phyloP scores from a whole-genome alignment of 2,797 vertebrate genomes.

The Crax fasciolata region DNA sequence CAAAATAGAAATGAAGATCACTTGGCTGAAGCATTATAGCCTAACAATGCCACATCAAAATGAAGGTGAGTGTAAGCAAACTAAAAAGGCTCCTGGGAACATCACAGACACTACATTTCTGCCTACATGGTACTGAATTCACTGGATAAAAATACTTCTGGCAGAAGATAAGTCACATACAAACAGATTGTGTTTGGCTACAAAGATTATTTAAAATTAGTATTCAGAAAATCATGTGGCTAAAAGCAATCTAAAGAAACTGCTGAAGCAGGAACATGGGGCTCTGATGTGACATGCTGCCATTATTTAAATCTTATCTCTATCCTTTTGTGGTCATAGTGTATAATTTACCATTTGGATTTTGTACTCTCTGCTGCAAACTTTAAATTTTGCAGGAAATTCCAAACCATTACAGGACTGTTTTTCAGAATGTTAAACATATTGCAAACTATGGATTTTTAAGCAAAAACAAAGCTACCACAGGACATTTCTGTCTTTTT shows the following conservation, averaged over 20 bases:
- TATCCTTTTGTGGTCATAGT: conserved; percentile 46
- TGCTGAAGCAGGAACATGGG: conserved; percentile 54
- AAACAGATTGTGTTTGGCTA: conserved; percentile 66
- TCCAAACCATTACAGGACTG: conserved; percentile 7
- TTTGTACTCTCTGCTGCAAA: conserved; percentile 65
- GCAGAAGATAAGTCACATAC: conserved; percentile 73
- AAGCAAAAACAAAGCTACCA: conserved; percentile 17
- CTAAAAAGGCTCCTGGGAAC: background rate
- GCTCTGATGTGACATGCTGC: background rate
- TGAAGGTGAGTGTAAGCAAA: conserved; percentile 17
- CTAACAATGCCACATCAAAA: conserved; percentile 11
- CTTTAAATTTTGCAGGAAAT: conserved; percentile 61
- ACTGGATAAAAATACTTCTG: conserved; percentile 73
- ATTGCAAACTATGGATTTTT: conserved; percentile 20
- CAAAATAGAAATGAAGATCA: background rate
- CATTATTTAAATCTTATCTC: conserved; percentile 69
- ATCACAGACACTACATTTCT: background rate
- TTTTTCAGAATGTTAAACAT: conserved; percentile 34
- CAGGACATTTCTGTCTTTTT: background rate
- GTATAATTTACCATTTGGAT: conserved; percentile 76
- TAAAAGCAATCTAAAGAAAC: conserved; percentile 61
- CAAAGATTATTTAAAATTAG: conserved; percentile 68
- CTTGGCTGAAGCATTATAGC: background rate
- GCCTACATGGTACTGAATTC: background rate
- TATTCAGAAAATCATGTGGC: conserved; percentile 71